A percentile compares a stretch with the other conserved stretches of the same genome.
These are phyloP conservation scores for Actinia equina DNA, from an alignment of 64 coral and sea anemone species.

Conservation along the genomic window DNA sequence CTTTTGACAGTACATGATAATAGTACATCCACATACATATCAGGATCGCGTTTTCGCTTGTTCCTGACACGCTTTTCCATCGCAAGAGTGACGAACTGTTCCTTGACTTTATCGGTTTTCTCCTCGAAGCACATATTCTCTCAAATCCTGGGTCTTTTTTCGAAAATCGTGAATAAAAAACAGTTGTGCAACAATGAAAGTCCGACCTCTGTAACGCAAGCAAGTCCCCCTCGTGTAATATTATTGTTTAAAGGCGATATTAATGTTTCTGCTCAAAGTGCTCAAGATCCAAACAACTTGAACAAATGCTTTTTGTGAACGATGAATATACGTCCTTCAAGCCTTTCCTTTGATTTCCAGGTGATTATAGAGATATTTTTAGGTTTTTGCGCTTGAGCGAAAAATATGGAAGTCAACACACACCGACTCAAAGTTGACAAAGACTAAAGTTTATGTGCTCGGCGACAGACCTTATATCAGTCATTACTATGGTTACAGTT, in stretches of 20 bases:
- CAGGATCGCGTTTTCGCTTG: conserved; percentile 91
- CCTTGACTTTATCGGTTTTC: conserved; percentile 41
- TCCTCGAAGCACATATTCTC: conserved; percentile 60
- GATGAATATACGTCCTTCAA: background rate
- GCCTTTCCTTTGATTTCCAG: background rate
- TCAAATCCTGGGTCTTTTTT: background rate
- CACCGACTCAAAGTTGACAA: background rate
- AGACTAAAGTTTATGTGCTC: conserved; percentile 7
- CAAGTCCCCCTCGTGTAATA: background rate
- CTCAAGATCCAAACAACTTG: background rate
- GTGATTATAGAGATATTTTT: background rate
- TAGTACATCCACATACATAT: conserved; percentile 84
- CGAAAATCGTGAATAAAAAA: background rate
- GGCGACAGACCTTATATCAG: background rate
- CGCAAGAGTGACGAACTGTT: conserved; percentile 72
- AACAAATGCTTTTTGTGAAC: background rate
- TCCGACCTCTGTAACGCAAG: background rate
- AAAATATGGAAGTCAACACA: background rate
- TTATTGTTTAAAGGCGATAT: background rate
- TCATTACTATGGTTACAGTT: background rate
- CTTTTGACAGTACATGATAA: conserved; percentile 85
- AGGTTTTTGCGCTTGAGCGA: background rate
- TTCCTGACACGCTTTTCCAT: conserved; percentile 83
- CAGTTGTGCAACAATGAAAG: background rate
- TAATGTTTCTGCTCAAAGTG: background rate